Evolutionary conservation across 35 echinoderm and acorn worm genomes (phyloP), one percentile per base, ranked within the genome.

Genomic region (Acanthaster planci): DNA sequence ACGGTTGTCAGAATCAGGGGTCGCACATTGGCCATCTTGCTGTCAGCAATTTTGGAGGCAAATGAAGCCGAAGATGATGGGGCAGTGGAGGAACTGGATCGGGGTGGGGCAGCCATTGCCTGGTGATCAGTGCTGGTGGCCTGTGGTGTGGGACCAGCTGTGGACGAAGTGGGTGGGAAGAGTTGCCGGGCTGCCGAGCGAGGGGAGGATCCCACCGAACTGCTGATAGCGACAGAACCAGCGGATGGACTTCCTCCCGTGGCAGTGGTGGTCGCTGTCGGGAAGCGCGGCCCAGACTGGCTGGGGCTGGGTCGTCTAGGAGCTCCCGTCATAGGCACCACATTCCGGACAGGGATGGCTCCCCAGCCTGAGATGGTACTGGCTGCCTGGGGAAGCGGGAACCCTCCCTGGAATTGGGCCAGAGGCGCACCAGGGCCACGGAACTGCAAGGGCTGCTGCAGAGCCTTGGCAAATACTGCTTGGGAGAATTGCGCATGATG

Each of bases 1-100:
- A 40, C 57, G 17, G 38, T 76, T 26, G 30, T 47, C 34, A 67
- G 55, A 42, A 36, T 42, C 59, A 83, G 87, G 2, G 78, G 52
- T 81, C 55, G n/a, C 34, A 52, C 67, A 35, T 38, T 86, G 9
- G 55, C 76, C 40, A 77, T 39, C 44, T 80, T 86, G 77, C 54
- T 82, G 17, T 92, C 78, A 22, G 78, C 52, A 17, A 92, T 86
- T 60, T 92, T 85, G 8, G 90, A 80, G 14, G 84, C 83, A 39
- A 92, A 86, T 10, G 78, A 42, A 38, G 84, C 77, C 30, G 39
- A 35, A 44, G 58, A 67, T 21, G 40, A 39, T 83, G 79, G 87
- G 40, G 39, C 37, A 56, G 47, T 42, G 29, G 18, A 55, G 67
- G 38, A 82, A 22, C 17, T 52, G 52, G n/a, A 47, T 42, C 9